Evolutionary conservation across 2,113 vertebrate species (phyloP), one percentile per base, ranked within the genome.

Genomic region (Siphamia tubifer): DNA sequence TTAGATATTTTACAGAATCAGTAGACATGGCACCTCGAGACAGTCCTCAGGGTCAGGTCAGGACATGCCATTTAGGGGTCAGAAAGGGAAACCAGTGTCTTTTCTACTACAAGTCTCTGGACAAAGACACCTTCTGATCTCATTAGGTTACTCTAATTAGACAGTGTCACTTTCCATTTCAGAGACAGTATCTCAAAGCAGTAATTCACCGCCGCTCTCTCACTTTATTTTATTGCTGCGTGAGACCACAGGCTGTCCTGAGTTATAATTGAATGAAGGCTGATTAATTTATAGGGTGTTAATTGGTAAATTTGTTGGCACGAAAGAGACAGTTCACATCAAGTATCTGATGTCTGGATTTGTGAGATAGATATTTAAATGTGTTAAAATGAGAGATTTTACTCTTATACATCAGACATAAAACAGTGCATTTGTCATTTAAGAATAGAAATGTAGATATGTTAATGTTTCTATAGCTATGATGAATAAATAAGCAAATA

Each of bases 121-220:
- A 63, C 62, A 58, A 55, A 81, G 55, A 79, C 70, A 79, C 68
- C 42, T 64, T 58, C 36, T 76, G 73, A 74, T 86, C 84, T 83
- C 83, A 87, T 89, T 89, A 86, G 57, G 55, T 62, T 57, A 45
- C 24, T 77, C 63, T 81, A 84, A 92, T 88, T 87, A 88, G 77
- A 89, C 73, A 68, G 65, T 76, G 86, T 87, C 85, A 83, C 81
- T 89, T 90, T 84, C 61, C 57, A 84, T 90, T 88, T 70, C 49
- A 68, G 67, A 60, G 77, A 76, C 77, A 54, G 65, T 65, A 47
- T 79, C 57, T 74, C 61, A 77, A 77, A 48, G 27, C 47, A 62
- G 28, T 68, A 60, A 77, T 82, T 80, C 52, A 62, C 20, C 58
- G 53, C 36, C 5, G 43, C 61, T 67, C 53, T 70, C 31, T 38